Evolutionary conservation across 1,140 invertebrate species (phyloP).

Genomic region (Rhopalosiphum maidis): DNA sequence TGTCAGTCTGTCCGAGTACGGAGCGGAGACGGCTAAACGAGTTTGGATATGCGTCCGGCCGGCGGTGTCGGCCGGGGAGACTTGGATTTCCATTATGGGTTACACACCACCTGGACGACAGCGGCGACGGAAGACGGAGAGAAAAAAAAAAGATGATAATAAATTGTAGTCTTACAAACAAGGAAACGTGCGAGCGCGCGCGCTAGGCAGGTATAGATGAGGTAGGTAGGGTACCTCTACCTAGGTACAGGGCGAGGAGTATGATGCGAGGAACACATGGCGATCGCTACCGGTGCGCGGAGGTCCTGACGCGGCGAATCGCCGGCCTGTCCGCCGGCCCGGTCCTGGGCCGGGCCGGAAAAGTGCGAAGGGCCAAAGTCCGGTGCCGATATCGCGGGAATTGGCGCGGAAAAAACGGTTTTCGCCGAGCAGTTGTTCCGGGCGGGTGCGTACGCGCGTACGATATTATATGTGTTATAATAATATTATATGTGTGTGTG

Average conservation of each 20-base stretch:
- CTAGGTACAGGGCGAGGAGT: not conserved
- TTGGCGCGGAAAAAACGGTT: conserved; percentile 40
- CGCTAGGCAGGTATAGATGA: not conserved
- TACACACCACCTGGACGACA: not conserved
- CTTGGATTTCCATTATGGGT: conserved; percentile 42
- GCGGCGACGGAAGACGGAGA: not conserved
- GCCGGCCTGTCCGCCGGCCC: not conserved
- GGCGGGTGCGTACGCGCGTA: not conserved
- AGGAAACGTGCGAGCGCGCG: conserved; percentile 35
- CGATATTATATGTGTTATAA: not conserved
- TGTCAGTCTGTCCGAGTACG: not conserved
- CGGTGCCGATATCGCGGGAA: conserved; percentile 6
- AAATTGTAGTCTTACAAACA: conserved; percentile 55
- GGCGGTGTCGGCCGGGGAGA: conserved; percentile 36
- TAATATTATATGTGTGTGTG: not conserved
- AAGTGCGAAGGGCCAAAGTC: not conserved
- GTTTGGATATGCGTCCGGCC: not conserved
- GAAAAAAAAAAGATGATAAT: conserved; percentile 14
- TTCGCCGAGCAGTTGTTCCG: conserved; percentile 53
- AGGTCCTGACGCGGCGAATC: not conserved
- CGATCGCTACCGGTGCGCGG: not conserved
- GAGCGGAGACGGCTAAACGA: not conserved
- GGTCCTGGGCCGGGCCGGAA: not conserved
- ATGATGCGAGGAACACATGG: conserved; percentile 27
- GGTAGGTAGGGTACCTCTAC: not conserved